Conservation (phyloP, 2,113 vertebrate species). For the Desmodus rotundus region DNA sequence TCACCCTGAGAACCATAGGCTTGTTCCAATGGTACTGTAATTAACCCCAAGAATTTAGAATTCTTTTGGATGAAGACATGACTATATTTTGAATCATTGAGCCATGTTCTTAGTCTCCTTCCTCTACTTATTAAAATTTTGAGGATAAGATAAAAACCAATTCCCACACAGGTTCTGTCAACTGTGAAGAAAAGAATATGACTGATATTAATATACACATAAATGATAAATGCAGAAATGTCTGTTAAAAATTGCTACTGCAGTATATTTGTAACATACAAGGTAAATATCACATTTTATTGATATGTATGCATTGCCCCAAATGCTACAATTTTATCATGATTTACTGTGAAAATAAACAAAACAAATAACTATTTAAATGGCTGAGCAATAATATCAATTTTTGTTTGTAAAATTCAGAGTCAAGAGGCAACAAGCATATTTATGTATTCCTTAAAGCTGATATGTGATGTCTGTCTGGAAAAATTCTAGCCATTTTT, state of each 20-base stretch:
- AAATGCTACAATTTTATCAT: not conserved
- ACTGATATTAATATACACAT: not conserved
- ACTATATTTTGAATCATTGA: not conserved
- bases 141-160: not conserved
- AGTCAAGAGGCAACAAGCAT: not conserved
- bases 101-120: not conserved
- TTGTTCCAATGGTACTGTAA: not conserved
- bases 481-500: too few relatives aligned
- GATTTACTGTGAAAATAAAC: not conserved
- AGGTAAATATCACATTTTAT: not conserved
- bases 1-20: not conserved
- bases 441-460: not conserved
- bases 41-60: not conserved
- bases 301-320: not conserved
- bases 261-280: not conserved
- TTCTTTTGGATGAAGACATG: not conserved
- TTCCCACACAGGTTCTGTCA: not conserved
- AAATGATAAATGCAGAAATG: not conserved
- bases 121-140: not conserved
- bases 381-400: not conserved
- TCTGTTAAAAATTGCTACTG: not conserved
- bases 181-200: not conserved
- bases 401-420: conserved; percentile 25
- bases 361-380: conserved; percentile 1
- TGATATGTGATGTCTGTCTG: not conserved